Evolutionary conservation across 1,140 invertebrate genomes (phyloP), one percentile per base, ranked within the genome.

Genomic region (Drosophila suzukii): DNA sequence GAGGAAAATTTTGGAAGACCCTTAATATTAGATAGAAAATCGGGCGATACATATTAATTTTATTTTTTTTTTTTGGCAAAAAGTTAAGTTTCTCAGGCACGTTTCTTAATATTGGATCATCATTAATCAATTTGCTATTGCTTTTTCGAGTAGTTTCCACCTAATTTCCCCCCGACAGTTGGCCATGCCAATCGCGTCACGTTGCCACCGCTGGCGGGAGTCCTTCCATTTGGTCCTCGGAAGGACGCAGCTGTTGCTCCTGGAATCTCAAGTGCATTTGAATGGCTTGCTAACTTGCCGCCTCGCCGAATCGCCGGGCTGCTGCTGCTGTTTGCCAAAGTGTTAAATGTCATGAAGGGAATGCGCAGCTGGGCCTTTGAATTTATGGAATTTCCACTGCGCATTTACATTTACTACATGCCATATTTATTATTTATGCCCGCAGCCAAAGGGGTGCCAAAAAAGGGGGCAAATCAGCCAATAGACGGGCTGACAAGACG

Each of bases 211-310:
- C 75, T 68, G 66, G 49, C 65, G 56, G 36, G 63, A 50, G 20
- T 47, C 15, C 61, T 39, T 44, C 27, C 6, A 17, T 15, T 17
- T 39, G 36, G 51, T 53, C 27, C 44, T 41, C 39, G 32, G 13
- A 78, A 51, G 72, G 81, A 63, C 84, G 60, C 84, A 89, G 84
- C 84, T 89, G 84, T 89, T 89, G 84, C 84, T 89, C 77, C 81
- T 53, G 63, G 81, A 81, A 90, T 81, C 83, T 84, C 74, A 89
- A 89, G 84, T 89, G 84, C 84, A 89, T 89, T 89, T 89, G 80
- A 89, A 89, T 89, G 76, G 84, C 67, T 61, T 59, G 44, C 47
- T 36, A 38, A 30, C 54, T 75, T 68, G 63, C 63, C 66, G 67
- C 55, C 62, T 41, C 36, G 17, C 43, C 55, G 62, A 63, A 47